These are phyloP conservation scores for Amiota communis DNA, from an alignment of 2,888 invertebrate species.

Conservation along the genomic window DNA sequence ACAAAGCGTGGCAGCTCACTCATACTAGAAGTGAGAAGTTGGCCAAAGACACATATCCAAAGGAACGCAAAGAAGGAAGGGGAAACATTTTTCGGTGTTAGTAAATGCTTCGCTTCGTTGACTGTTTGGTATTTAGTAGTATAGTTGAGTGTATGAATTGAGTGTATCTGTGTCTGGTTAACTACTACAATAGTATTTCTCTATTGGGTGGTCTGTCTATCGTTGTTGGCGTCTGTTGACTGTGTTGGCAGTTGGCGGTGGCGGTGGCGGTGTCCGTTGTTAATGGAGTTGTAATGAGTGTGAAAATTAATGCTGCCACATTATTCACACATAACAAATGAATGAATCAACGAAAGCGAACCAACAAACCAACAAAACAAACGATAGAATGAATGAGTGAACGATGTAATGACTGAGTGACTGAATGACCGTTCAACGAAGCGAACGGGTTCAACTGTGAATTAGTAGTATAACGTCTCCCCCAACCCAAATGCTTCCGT, in stretches of 20 bases:
- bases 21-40: slow-evolving; percentile 34
- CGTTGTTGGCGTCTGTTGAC: slow-evolving; percentile 32
- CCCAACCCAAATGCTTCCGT: too few species aligned
- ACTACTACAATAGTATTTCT: too few species aligned
- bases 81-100: slow-evolving; percentile 29
- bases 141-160: too few species aligned
- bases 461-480: neutral
- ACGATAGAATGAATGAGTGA: neutral
- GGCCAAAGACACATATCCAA: neutral
- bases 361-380: slow-evolving; percentile 14
- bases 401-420: neutral
- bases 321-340: slow-evolving; percentile 58
- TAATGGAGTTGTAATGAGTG: slow-evolving; percentile 67
- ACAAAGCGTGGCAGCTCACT: neutral
- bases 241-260: slow-evolving; percentile 22
- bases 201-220: neutral
- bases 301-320: slow-evolving; percentile 67
- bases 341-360: neutral
- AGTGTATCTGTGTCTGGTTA: too few species aligned
- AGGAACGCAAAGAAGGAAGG: neutral
- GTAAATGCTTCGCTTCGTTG: neutral
- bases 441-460: slow-evolving; percentile 2
- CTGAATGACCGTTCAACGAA: neutral
- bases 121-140: slow-evolving; percentile 52
- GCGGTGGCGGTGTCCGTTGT: slow-evolving; percentile 33